phyloP scores from a whole-genome alignment of 2,888 invertebrate genomes.

The Conus canariensis region DNA sequence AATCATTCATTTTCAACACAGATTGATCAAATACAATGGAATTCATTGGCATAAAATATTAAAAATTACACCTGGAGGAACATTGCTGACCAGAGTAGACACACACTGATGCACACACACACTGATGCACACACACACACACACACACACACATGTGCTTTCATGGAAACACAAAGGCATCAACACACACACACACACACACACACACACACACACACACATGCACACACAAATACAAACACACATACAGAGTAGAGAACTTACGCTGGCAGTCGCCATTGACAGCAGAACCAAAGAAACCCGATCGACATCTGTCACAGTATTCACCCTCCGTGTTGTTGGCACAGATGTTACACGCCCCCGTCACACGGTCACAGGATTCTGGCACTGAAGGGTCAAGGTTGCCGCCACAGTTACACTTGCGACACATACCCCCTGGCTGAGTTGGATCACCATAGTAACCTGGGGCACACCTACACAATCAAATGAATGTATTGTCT shows the following conservation, averaged over 20 bases:
- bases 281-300: conserved; percentile 77
- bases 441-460: conserved; percentile 87
- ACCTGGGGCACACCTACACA: conserved; percentile 71
- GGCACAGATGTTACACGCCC: conserved; percentile 91
- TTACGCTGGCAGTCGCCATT: conserved; percentile 74
- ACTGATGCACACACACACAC: neutral
- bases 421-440: conserved; percentile 85
- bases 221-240: neutral
- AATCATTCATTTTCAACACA: too few relatives aligned
- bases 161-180: neutral
- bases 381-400: conserved; percentile 77
- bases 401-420: conserved; percentile 93
- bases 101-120: neutral
- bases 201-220: neutral
- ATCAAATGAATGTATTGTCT: neutral
- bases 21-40: too few relatives aligned
- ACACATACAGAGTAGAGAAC: neutral
- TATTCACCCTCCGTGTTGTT: conserved; percentile 87
- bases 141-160: neutral
- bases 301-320: conserved; percentile 82
- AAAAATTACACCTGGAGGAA: too few relatives aligned
- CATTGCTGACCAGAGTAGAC: neutral
- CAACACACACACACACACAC: neutral
- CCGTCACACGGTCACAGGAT: conserved; percentile 89
- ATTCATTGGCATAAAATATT: too few relatives aligned